A percentile compares a stretch with the other conserved stretches of the same genome.
Evolutionary conservation across 2,113 vertebrate species (phyloP).

Genomic region (Lophochroa leadbeateri): DNA sequence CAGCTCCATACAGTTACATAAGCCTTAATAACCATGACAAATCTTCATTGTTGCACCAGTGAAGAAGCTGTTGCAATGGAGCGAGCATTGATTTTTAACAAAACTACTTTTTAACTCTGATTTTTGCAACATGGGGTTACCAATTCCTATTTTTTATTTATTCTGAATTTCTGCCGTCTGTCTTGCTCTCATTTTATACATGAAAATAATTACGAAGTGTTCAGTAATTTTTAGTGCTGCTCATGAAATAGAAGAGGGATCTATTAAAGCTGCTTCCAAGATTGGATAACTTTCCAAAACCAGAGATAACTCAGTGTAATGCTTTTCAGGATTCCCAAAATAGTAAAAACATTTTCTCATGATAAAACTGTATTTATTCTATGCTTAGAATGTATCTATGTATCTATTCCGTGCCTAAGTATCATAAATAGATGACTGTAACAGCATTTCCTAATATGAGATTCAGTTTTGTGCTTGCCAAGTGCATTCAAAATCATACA

Average conservation of each 20-base stretch:
- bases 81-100: neutral
- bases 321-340: constrained; percentile 48
- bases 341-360: constrained; percentile 49
- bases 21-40: neutral
- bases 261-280: constrained; percentile 29
- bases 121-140: neutral
- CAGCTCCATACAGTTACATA: constrained; percentile 12
- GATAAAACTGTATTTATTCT: constrained; percentile 37
- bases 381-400: neutral
- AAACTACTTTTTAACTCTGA: neutral
- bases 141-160: neutral
- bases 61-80: neutral
- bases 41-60: neutral
- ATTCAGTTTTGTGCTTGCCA: neutral
- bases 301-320: constrained; percentile 38
- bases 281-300: constrained; percentile 35
- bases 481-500: neutral
- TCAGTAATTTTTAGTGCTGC: neutral
- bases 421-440: constrained; percentile 23
- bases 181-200: neutral
- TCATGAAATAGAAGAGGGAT: neutral
- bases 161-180: neutral
- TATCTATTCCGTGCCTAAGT: constrained; percentile 36
- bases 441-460: constrained; percentile 31
- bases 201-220: neutral